These are phyloP conservation scores for Notocelia uddmanniana DNA, from an alignment of 2,888 invertebrate species.

Conservation along the genomic window DNA sequence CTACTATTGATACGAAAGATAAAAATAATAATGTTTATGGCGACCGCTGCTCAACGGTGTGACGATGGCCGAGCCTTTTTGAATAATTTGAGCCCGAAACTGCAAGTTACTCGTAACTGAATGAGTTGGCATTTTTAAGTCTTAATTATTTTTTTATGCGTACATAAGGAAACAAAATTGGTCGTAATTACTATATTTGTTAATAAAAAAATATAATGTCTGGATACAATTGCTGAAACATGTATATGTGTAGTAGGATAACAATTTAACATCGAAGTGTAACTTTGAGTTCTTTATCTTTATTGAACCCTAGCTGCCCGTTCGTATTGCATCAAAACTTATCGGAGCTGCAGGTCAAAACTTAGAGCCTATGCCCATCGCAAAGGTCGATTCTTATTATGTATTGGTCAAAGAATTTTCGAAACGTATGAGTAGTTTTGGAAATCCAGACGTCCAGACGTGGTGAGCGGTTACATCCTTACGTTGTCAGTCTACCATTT, in stretches of 20 bases:
- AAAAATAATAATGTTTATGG: not conserved
- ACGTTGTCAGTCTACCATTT: no score
- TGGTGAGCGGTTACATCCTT: no score
- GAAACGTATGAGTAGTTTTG: no score
- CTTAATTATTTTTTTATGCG: conserved; percentile 21
- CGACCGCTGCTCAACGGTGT: conserved; percentile 54
- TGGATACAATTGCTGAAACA: not conserved
- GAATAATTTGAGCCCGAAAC: conserved; percentile 46
- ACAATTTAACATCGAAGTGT: not conserved
- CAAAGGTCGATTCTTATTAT: no score
- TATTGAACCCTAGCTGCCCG: no score
- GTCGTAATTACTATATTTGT: not conserved
- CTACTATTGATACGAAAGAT: not conserved
- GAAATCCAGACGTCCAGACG: no score
- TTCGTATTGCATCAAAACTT: no score
- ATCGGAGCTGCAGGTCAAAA: no score
- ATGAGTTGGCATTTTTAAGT: conserved; percentile 52
- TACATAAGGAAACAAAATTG: conserved; percentile 9
- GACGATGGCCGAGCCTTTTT: conserved; percentile 50
- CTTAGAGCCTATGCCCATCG: no score
- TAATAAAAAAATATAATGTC: not conserved
- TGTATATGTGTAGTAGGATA: not conserved
- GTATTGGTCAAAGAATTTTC: no score
- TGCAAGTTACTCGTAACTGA: conserved; percentile 56
- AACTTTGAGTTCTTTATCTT: no score